These are phyloP conservation scores for Onychomys torridus DNA, from an alignment of 2,797 vertebrate species.

Conservation along the genomic window DNA sequence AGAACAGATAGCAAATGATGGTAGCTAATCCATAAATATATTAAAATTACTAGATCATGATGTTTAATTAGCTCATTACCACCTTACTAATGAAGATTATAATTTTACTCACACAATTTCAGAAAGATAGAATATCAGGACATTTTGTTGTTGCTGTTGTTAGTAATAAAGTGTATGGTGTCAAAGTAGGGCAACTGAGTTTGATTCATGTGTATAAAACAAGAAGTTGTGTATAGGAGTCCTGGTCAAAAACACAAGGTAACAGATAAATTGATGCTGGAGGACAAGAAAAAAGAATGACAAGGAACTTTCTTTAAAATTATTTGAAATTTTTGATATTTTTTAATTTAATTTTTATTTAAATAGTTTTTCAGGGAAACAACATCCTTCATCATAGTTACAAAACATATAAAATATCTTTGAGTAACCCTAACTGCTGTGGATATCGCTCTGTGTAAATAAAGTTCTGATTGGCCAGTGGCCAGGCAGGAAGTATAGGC, in stretches of 20 bases:
- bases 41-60: background rate
- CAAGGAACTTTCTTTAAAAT: background rate
- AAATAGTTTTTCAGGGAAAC: background rate
- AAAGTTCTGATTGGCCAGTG: too few species aligned
- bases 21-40: background rate
- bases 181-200: background rate
- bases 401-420: too few species aligned
- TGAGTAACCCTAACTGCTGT: too few species aligned
- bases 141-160: background rate
- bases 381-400: too few species aligned
- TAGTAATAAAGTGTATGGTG: background rate
- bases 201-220: background rate
- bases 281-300: background rate
- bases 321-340: background rate
- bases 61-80: background rate
- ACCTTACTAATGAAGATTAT: background rate
- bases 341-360: background rate
- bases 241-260: background rate
- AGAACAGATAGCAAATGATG: background rate
- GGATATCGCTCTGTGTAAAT: too few species aligned
- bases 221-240: background rate
- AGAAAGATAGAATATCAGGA: background rate
- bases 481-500: too few species aligned
- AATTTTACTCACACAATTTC: background rate
- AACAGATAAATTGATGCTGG: background rate